Evolutionary conservation across 2,797 vertebrate species (phyloP), one percentile per base, ranked within the genome.

Genomic region (Linurgus olivaceus): DNA sequence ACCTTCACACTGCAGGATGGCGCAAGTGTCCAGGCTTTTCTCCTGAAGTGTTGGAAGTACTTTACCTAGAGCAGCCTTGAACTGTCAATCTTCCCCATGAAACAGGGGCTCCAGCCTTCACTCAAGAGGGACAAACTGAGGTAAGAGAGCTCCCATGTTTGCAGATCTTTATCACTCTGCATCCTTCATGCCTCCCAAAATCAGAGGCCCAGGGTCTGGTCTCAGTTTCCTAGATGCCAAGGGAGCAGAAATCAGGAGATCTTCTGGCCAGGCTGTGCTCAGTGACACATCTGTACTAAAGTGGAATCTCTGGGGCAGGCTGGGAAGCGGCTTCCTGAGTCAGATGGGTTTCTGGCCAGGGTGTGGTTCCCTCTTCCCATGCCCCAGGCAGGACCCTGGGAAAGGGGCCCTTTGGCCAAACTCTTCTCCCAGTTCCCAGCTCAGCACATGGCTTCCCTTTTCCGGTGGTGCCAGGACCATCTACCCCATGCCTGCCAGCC

Each of bases 241-340:
- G 8, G 14, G 33, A 65, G 16, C 10, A 82, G 47, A 87, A 82
- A 75, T 17, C 18, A 29, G 63, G 51, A 76, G 71, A 66, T 20
- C 33, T 81, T 84, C 24, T 65, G 50, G 26, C 58, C 4, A 4
- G 24, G 54, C 37, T 47, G 20, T 17, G 28, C 51, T 48, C 67
- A 37, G 78, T 6, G 9, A 51, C 3, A 2, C 5, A 4, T 26
- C 40, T 74, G 51, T 23, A 37, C 25, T 21, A 50, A 61, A 0
- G 0, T 1, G 2, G 81, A 52, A 81, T 38, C 35, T 52, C 58
- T 35, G n/a, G 33, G 47, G 4, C 21, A 47, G 0, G 5, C 24
- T 44, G 29, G 26, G 14, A 51, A 79, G 29, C 44, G 57, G 42
- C 8, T 62, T 73, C 11, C 71, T n/a, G 28, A 62, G 25, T 16